Base-by-base conservation (phyloP, 2,113 vertebrate species). In the Hassar affinis region DNA sequence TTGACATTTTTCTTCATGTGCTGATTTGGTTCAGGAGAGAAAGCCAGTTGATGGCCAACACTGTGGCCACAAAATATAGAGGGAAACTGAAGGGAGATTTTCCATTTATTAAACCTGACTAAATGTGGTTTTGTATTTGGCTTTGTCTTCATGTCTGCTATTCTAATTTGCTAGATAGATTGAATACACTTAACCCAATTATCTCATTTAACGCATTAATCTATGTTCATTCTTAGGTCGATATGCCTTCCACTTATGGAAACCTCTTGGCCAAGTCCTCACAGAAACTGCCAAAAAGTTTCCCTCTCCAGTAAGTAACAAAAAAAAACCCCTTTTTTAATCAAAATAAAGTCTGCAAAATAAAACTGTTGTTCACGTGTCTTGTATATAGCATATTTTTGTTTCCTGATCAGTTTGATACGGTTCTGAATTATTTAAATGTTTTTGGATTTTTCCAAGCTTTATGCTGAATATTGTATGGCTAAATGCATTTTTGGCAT, bases 241-340 rank as follows among this genome's bases (percentile, higher is more conserved):
- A 78, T 97, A 95, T 6, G 95, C 95, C 20, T 96, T 96, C 90
- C 95, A 92, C 25, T 89, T 97, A 78, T 96, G 96, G 97, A 99
- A 96, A 84, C 96, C 97, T 78, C 90, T 98, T 71, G 95, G 95
- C 83, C 95, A 97, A 87, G 87, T 96, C 47, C 92, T 99, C 78
- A 91, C 95, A 79, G 92, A 95, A 86, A 93, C 94, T 25, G 94
- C 94, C 56, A 97, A 90, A 85, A 97, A 94, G 62, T 94, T 98
- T 92, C 95, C 96, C 42, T 47, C 92, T 66, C 87, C 94, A 0
- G 96, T 98, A 92, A 96, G 96, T 95, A 47, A 83, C 15, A 45
- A 66, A 72, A 57, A 33, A 42, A 17, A 8, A 56, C 66, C 5
- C 56, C 64, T 38, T 45, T 3, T 61, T 38, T 49, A 74, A 22